Conservation (phyloP, 2,888 invertebrate genomes). For the Netelia virgata region DNA sequence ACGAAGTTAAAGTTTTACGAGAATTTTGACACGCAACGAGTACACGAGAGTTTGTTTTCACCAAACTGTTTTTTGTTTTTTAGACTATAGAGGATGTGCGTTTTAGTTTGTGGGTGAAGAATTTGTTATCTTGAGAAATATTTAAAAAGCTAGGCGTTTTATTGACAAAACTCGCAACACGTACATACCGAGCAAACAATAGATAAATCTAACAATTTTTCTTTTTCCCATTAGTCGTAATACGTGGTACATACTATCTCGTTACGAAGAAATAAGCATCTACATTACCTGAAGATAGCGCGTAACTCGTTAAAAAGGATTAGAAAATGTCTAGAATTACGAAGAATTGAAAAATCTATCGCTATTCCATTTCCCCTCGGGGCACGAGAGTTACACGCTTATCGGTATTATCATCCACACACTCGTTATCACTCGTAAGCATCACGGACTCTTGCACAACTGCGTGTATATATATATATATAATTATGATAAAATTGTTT, state of each 20-base stretch:
- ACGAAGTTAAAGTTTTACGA: constrained; percentile 6
- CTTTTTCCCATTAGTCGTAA: constrained; percentile 27
- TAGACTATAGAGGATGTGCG: too few species aligned
- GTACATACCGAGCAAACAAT: constrained; percentile 76
- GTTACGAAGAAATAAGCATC: not conserved
- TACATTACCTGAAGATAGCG: not conserved
- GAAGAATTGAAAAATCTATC: too few species aligned
- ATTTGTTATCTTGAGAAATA: not conserved
- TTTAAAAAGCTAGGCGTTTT: constrained; percentile 79
- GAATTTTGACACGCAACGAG: constrained; percentile 43
- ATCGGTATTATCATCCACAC: not conserved
- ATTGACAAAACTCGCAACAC: constrained; percentile 76
- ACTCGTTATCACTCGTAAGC: not conserved
- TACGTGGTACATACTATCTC: not conserved
- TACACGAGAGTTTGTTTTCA: not conserved
- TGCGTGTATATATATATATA: not conserved
- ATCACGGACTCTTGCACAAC: not conserved
- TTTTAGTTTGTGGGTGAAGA: too few species aligned
- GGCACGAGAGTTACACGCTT: not conserved
- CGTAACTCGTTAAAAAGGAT: not conserved
- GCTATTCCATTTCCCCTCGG: too few species aligned
- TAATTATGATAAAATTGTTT: constrained; percentile 9
- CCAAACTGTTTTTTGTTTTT: constrained; percentile 11
- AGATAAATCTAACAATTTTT: constrained; percentile 73
- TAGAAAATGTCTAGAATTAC: not conserved